These are phyloP conservation scores for Parochlus steinenii DNA, from an alignment of 2,888 invertebrate species.

Conservation along the genomic window DNA sequence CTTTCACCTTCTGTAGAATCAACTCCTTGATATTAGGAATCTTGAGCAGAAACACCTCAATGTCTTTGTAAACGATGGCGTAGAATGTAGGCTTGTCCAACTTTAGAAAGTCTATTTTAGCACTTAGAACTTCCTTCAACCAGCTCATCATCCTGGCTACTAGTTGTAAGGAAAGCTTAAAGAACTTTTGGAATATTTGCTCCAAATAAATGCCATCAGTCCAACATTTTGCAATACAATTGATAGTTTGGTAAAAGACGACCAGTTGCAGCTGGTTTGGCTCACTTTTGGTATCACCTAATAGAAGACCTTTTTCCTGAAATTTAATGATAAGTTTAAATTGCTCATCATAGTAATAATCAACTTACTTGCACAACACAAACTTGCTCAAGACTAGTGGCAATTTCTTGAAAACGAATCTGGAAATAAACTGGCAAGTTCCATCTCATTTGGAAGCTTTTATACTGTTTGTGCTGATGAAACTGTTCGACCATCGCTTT, in stretches of 20 bases:
- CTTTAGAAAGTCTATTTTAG: slow-evolving; percentile 12
- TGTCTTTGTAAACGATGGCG: slow-evolving; percentile 13
- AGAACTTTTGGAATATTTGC: slow-evolving; percentile 67
- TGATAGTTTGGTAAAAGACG: slow-evolving; percentile 33
- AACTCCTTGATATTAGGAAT: slow-evolving; percentile 8
- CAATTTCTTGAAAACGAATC: slow-evolving; percentile 87
- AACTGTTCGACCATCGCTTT: slow-evolving; percentile 41
- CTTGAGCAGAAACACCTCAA: slow-evolving; percentile 3
- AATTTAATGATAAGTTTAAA: too few species aligned
- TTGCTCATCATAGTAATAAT: too few species aligned
- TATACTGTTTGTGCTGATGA: slow-evolving; percentile 50
- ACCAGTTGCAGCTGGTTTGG: slow-evolving; percentile 17
- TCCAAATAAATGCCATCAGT: slow-evolving; percentile 59
- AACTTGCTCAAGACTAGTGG: slow-evolving; percentile 35
- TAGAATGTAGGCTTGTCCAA: slow-evolving; percentile 3
- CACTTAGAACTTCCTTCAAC: slow-evolving; percentile 31
- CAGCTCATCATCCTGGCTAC: slow-evolving; percentile 65
- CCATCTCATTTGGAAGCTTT: slow-evolving; percentile 71
- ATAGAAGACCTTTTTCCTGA: too few species aligned
- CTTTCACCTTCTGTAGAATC: slow-evolving; percentile 4
- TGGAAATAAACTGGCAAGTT: slow-evolving; percentile 95
- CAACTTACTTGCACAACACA: slow-evolving; percentile 13
- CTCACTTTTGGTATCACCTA: slow-evolving; percentile 17
- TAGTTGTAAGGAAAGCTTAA: slow-evolving; percentile 75
- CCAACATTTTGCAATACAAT: slow-evolving; percentile 50